Evolutionary conservation across 2,888 invertebrate species (phyloP).

Genomic region (Empis stercorea): DNA sequence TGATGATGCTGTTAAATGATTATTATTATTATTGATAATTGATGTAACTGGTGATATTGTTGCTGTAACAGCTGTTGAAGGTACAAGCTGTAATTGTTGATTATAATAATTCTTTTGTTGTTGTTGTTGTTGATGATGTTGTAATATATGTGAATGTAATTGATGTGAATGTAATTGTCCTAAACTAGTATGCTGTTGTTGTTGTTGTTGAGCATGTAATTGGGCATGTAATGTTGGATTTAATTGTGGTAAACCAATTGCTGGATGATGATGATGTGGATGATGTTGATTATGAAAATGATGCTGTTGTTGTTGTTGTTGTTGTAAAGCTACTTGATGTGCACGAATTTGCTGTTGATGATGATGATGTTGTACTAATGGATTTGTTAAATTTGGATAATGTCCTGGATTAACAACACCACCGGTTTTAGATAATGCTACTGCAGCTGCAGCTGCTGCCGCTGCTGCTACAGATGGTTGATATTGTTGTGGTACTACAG

Average conservation of each 20-base stretch:
- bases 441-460: slow-evolving; percentile 23
- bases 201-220: no score
- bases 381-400: neutral
- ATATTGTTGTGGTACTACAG: slow-evolving; percentile 24
- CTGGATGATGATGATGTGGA: slow-evolving; percentile 21
- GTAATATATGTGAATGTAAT: slow-evolving; percentile 14
- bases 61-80: slow-evolving; percentile 21
- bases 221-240: slow-evolving; percentile 36
- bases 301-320: slow-evolving; percentile 16
- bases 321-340: slow-evolving; percentile 30
- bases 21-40: slow-evolving; percentile 8
- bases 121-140: slow-evolving; percentile 26
- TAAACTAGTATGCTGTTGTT: slow-evolving; percentile 7
- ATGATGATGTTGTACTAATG: slow-evolving; percentile 21
- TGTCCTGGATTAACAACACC: neutral
- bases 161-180: slow-evolving; percentile 1
- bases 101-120: slow-evolving; percentile 17
- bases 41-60: slow-evolving; percentile 12
- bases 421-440: slow-evolving; percentile 26
- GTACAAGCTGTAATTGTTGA: slow-evolving; percentile 27
- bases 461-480: slow-evolving; percentile 15
- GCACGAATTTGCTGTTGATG: slow-evolving; percentile 31
- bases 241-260: slow-evolving; percentile 29
- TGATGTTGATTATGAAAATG: slow-evolving; percentile 28
- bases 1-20: slow-evolving; percentile 11